Conservation (phyloP, 2,113 vertebrate species). For the Mungos mungo region DNA sequence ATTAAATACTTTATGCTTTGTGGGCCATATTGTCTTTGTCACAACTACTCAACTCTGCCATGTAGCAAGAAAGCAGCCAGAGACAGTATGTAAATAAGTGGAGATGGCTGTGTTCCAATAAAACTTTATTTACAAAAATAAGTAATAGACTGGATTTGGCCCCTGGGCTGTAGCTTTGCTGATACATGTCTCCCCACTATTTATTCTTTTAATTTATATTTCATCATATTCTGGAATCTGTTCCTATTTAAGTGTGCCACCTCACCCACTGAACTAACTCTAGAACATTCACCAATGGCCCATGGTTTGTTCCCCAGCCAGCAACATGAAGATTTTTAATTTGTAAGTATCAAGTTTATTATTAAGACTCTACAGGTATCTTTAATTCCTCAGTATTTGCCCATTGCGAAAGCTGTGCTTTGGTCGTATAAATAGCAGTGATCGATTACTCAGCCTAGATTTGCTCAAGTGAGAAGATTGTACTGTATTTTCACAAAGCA, state of each 20-base stretch:
- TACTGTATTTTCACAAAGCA: not conserved
- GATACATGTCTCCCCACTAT: not conserved
- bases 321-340: not conserved
- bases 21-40: not conserved
- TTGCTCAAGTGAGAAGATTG: not conserved
- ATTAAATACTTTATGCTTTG: not conserved
- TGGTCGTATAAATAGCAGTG: not conserved
- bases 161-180: not conserved
- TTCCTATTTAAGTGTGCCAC: not conserved
- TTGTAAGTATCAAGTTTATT: not conserved
- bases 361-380: not conserved
- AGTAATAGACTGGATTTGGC: not conserved
- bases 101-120: not conserved
- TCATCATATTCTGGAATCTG: not conserved
- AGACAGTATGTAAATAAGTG: not conserved
- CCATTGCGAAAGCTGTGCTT: not conserved
- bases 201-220: not conserved
- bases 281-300: no score
- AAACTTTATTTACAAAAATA: constrained; percentile 50
- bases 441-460: not conserved
- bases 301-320: not conserved
- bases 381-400: not conserved
- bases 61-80: not conserved
- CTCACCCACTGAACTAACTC: not conserved
- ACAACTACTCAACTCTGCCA: not conserved